Conservation (phyloP, 2,113 vertebrate genomes). For the Ciconia stormi region DNA sequence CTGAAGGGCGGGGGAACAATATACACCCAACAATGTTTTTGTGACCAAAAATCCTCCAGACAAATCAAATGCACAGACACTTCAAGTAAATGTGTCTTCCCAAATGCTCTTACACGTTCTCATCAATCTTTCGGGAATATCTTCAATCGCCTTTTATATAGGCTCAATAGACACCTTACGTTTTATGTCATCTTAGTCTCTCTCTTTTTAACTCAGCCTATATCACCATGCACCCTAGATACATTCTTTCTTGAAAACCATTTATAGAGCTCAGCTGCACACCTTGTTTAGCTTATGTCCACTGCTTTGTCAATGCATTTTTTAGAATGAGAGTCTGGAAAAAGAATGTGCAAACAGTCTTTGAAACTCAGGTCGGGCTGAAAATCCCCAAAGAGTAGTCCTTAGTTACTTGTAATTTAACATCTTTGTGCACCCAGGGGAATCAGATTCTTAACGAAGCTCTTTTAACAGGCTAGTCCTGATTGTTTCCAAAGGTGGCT, state of each 20-base stretch:
- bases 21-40: not conserved
- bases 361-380: slow-evolving; percentile 6
- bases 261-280: not conserved
- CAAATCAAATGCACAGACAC: not conserved
- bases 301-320: slow-evolving; percentile 12
- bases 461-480: not conserved
- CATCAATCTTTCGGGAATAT: not conserved
- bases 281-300: slow-evolving; percentile 16
- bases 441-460: not conserved
- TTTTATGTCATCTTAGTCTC: not conserved
- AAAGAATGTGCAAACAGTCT: slow-evolving; percentile 27
- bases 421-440: not conserved
- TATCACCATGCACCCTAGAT: not conserved
- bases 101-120: not conserved
- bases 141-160: not conserved
- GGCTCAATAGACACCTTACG: not conserved
- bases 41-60: not conserved
- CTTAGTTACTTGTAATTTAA: not conserved
- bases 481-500: not conserved
- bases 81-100: not conserved
- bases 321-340: not conserved
- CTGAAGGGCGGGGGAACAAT: not conserved
- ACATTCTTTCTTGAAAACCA: not conserved
- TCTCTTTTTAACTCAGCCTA: not conserved
- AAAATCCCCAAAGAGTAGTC: not conserved